Evolutionary conservation across 2,113 vertebrate genomes (phyloP), one percentile per base, ranked within the genome.

Genomic region (Leucopsar rothschildi): DNA sequence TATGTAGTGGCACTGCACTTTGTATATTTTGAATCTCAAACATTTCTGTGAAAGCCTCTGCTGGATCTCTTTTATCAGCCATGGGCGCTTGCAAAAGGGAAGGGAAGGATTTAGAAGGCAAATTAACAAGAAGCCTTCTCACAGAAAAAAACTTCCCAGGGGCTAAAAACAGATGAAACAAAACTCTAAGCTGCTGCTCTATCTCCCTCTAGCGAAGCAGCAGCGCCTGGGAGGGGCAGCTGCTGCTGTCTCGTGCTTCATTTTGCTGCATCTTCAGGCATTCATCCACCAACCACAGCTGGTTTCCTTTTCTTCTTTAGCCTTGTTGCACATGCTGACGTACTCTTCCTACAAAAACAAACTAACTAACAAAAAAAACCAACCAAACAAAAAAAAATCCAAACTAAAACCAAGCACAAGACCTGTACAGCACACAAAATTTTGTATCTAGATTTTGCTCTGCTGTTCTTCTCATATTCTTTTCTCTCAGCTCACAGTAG

Each of bases 141-240:
- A 8, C 24, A 79, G 40, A 35, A 49, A 27, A 27, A 73, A 33
- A 28, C 31, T 73, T 94, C 28, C 55, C 68, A 33, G 84, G 22
- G 65, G 35, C 59, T 63, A 22, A 82, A 92, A 55, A 11, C 29
- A 68, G 25, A 45, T 24, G 31, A 87, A 52, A 47, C 14, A 33
- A 47, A 57, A 61, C 31, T 45, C 42, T 16, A 35, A 7, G 47
- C 85, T 40, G 88, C 85, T 94, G 57, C 95, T 94, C 88, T 92
- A 81, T 59, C 70, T 86, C 91, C 95, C 95, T 49, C 94, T 90
- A 66, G 85, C 4, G 94, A 40, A 10, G 33, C 44, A 3, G 22
- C 39, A 52, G 57, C 0, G 1, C 31, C 9, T 3, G 3, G 64
- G 64, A 33, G 13, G 11, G 28, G 61, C 35, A 6, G 63, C 6